Percentiles rank a stretch among this genome's conserved stretches.
Evolutionary conservation across 2,888 invertebrate genomes (phyloP).

Genomic region (Volucella inanis): DNA sequence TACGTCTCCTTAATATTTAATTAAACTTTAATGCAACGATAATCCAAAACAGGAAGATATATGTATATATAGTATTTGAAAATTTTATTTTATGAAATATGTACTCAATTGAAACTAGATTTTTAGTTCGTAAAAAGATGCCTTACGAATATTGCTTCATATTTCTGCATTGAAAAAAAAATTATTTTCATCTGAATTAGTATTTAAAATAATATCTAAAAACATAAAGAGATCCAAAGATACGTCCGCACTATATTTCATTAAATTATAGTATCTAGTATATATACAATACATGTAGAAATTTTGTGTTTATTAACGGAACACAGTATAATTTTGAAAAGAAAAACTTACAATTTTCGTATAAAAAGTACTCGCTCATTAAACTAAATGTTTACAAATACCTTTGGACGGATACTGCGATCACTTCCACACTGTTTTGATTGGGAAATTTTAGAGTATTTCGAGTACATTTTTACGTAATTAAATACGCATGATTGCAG

Average conservation of each 20-base stretch:
- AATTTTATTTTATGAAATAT: not conserved
- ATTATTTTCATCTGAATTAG: too few species aligned
- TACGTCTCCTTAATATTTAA: too few species aligned
- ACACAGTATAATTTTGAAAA: slow-evolving; percentile 30
- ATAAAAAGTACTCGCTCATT: slow-evolving; percentile 31
- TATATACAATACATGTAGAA: too few species aligned
- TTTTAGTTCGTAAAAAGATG: too few species aligned
- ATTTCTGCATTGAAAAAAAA: too few species aligned
- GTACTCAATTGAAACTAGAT: not conserved
- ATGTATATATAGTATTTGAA: slow-evolving; percentile 17
- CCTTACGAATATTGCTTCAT: too few species aligned
- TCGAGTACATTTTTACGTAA: slow-evolving; percentile 58
- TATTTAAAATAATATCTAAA: too few species aligned
- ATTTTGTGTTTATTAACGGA: slow-evolving; percentile 29
- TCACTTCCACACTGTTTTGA: slow-evolving; percentile 58
- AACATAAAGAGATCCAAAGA: too few species aligned
- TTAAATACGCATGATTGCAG: slow-evolving; percentile 36
- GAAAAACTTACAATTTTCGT: slow-evolving; percentile 34
- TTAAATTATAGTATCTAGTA: too few species aligned
- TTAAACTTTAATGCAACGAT: not conserved
- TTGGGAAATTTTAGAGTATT: slow-evolving; percentile 57
- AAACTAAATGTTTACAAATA: slow-evolving; percentile 63
- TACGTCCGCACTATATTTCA: too few species aligned
- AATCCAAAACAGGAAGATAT: slow-evolving; percentile 5
- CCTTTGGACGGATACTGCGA: slow-evolving; percentile 46